A percentile compares a stretch with the other conserved stretches of the same genome.
These are phyloP conservation scores for Drosophila crucigera DNA, from an alignment of 2,888 invertebrate genomes.

Conservation along the genomic window DNA sequence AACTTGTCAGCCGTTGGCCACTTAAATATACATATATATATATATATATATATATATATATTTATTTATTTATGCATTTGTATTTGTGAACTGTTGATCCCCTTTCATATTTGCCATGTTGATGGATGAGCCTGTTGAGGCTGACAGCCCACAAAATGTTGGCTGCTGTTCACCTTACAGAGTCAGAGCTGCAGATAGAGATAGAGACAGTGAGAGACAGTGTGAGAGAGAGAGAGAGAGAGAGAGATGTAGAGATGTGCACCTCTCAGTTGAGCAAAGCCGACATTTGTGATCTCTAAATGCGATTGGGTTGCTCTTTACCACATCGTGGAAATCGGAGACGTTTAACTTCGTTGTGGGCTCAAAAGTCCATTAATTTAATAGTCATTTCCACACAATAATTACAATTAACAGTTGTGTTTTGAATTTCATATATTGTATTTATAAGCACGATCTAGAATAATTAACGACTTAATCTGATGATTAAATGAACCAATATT, in stretches of 20 bases:
- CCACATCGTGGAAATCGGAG: constrained; percentile 30
- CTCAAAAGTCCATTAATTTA: constrained; percentile 22
- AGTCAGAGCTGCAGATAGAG: not conserved
- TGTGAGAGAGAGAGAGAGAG: too few species aligned
- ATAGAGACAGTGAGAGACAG: not conserved
- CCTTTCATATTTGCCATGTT: constrained; percentile 30
- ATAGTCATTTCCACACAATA: not conserved
- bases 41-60: not conserved
- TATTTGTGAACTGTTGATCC: constrained; percentile 1
- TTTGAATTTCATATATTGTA: not conserved
- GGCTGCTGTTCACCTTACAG: constrained; percentile 14
- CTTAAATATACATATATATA: not conserved
- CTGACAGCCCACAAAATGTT: constrained; percentile 15
- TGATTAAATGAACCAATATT: not conserved
- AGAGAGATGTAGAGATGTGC: constrained; percentile 5
- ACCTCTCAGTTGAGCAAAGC: constrained; percentile 33
- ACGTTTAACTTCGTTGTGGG: constrained; percentile 10
- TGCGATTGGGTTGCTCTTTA: constrained; percentile 35
- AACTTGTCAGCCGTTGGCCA: constrained; percentile 32
- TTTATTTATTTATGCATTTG: not conserved
- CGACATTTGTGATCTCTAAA: constrained; percentile 47
- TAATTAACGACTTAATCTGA: not conserved
- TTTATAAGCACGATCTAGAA: not conserved
- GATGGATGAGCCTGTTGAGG: constrained; percentile 56
- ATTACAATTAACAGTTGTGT: not conserved